phyloP scores from a whole-genome alignment of 2,113 vertebrate species.

The Fregata magnificens region DNA sequence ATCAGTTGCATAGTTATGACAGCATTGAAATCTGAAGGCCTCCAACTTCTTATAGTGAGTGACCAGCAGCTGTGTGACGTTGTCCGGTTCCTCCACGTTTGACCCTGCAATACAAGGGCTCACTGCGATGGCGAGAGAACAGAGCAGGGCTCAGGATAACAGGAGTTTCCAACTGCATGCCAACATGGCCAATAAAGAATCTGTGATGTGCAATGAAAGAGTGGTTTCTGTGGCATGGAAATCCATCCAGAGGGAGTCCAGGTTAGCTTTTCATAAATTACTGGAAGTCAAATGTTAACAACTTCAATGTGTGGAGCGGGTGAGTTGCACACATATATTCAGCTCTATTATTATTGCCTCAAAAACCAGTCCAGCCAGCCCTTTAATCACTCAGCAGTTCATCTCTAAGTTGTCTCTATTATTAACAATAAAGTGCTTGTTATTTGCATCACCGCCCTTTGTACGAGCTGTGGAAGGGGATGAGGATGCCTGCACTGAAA shows the following conservation, averaged over 20 bases:
- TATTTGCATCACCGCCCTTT: background rate
- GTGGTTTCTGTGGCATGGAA: background rate
- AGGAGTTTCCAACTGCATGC: background rate
- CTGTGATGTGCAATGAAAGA: background rate
- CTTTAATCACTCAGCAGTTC: slow-evolving; percentile 2
- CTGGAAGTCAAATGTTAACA: background rate
- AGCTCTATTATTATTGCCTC: background rate
- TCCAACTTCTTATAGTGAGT: background rate
- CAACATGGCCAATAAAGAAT: background rate
- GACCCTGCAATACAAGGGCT: background rate
- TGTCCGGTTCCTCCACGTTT: background rate
- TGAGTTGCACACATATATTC: background rate
- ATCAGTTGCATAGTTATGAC: background rate
- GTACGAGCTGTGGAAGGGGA: background rate
- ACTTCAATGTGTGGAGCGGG: background rate
- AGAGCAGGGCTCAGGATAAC: background rate
- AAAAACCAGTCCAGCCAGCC: background rate
- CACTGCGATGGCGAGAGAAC: background rate
- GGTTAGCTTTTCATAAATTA: background rate
- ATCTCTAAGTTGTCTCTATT: background rate
- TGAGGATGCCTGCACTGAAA: background rate
- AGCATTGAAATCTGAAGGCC: background rate
- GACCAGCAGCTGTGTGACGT: background rate
- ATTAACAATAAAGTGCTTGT: background rate
- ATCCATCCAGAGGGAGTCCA: background rate